These are phyloP conservation scores for Bufotes viridis DNA, from an alignment of 2,797 vertebrate species.

Conservation along the genomic window DNA sequence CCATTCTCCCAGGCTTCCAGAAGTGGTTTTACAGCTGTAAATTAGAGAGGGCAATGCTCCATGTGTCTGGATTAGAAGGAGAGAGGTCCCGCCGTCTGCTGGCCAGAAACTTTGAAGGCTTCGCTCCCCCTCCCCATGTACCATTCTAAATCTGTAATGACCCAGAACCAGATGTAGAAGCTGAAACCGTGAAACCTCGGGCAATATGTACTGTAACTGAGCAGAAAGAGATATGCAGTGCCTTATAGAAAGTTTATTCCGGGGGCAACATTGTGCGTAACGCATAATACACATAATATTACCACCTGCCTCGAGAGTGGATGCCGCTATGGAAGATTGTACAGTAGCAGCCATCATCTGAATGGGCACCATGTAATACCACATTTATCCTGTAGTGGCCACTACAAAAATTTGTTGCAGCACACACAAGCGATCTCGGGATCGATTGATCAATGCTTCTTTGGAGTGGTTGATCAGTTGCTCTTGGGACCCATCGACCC, in stretches of 20 bases:
- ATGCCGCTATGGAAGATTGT: too few species aligned
- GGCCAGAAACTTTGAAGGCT: not conserved
- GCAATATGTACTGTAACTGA: not conserved
- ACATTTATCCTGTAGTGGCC: too few species aligned
- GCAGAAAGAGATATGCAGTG: too few species aligned
- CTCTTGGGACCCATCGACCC: too few species aligned
- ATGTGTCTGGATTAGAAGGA: not conserved
- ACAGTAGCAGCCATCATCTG: too few species aligned
- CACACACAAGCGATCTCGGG: too few species aligned
- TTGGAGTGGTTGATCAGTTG: too few species aligned
- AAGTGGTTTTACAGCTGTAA: slow-evolving; percentile 22
- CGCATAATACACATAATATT: too few species aligned
- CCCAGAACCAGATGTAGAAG: not conserved
- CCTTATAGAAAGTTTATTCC: not conserved
- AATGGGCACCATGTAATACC: too few species aligned
- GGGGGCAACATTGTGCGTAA: not conserved
- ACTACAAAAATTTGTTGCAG: too few species aligned
- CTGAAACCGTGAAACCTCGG: not conserved
- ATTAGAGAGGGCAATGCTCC: slow-evolving; percentile 26
- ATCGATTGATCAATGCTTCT: too few species aligned
- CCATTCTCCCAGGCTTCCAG: not conserved
- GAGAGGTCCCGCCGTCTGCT: not conserved
- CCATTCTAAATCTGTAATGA: not conserved
- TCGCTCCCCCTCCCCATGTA: not conserved
- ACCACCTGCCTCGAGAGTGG: too few species aligned